Percentiles rank a stretch among this genome's conserved stretches.
These are phyloP conservation scores for Macquaria australasica DNA, from an alignment of 2,113 vertebrate genomes.

Conservation along the genomic window DNA sequence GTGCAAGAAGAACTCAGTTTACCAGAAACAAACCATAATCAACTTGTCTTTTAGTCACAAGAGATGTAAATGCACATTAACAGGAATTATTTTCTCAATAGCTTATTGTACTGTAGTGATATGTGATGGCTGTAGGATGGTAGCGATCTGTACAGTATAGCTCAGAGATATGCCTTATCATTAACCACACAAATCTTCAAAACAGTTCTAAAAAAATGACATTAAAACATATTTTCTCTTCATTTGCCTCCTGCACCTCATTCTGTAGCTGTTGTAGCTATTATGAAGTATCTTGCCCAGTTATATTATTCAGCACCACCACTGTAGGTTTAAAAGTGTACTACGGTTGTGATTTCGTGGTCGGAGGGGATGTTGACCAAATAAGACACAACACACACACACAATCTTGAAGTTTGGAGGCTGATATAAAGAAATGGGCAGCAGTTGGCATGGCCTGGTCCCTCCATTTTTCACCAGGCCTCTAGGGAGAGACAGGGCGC, in stretches of 20 bases:
- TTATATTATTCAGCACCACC: neutral
- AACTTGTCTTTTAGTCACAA: neutral
- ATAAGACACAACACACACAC: neutral
- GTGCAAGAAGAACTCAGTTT: neutral
- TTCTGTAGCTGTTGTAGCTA: neutral
- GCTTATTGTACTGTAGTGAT: too few relatives aligned
- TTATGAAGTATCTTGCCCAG: neutral
- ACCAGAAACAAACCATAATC: neutral
- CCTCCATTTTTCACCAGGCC: constrained; percentile 23
- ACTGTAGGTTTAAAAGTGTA: neutral
- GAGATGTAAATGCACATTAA: neutral
- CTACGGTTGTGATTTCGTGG: constrained; percentile 6
- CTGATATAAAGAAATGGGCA: constrained; percentile 23
- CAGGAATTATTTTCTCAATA: neutral
- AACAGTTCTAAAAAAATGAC: neutral
- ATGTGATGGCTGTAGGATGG: too few relatives aligned
- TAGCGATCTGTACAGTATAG: too few relatives aligned
- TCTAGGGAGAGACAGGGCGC: constrained; percentile 48
- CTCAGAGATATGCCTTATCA: neutral
- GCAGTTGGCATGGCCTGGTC: constrained; percentile 39
- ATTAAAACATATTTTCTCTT: neutral
- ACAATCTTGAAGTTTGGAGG: neutral
- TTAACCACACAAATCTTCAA: neutral
- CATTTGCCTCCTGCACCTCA: neutral
- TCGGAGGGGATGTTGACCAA: constrained; percentile 1